Percentiles rank a stretch among this genome's conserved stretches.
These are phyloP conservation scores for Gari tellinella DNA, from an alignment of 2,888 invertebrate species.

Conservation along the genomic window DNA sequence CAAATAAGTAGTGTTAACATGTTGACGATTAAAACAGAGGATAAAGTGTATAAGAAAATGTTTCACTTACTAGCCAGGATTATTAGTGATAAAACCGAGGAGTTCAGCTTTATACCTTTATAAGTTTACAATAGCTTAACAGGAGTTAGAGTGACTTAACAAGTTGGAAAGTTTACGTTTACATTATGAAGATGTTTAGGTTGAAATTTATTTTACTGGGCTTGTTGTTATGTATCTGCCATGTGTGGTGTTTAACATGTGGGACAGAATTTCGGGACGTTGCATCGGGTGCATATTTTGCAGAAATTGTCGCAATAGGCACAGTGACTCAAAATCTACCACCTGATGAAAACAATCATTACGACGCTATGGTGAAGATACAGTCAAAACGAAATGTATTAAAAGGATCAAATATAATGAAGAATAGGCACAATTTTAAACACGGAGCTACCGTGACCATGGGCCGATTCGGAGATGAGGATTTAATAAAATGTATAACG, in stretches of 20 bases:
- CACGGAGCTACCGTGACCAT: too few species aligned
- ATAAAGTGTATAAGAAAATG: background rate
- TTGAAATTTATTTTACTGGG: slow-evolving; percentile 48
- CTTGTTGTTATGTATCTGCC: slow-evolving; percentile 42
- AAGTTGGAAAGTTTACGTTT: background rate
- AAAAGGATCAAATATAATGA: too few species aligned
- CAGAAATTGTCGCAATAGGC: slow-evolving; percentile 35
- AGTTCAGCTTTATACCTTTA: background rate
- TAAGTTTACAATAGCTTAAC: too few species aligned
- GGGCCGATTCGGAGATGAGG: too few species aligned
- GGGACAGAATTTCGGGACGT: slow-evolving; percentile 52
- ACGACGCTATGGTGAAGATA: too few species aligned
- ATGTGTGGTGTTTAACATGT: slow-evolving; percentile 49
- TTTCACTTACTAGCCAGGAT: background rate
- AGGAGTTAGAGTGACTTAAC: too few species aligned
- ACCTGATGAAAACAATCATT: background rate
- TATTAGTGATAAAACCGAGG: background rate
- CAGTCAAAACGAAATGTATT: too few species aligned
- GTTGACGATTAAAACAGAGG: background rate
- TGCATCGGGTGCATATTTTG: slow-evolving; percentile 41
- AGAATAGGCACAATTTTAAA: too few species aligned
- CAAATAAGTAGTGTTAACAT: background rate
- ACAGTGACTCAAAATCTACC: slow-evolving; percentile 34
- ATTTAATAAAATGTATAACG: too few species aligned
- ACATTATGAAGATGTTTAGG: slow-evolving; percentile 51